Conservation (phyloP, 2,113 vertebrate genomes). For the Phainopepla nitens region DNA sequence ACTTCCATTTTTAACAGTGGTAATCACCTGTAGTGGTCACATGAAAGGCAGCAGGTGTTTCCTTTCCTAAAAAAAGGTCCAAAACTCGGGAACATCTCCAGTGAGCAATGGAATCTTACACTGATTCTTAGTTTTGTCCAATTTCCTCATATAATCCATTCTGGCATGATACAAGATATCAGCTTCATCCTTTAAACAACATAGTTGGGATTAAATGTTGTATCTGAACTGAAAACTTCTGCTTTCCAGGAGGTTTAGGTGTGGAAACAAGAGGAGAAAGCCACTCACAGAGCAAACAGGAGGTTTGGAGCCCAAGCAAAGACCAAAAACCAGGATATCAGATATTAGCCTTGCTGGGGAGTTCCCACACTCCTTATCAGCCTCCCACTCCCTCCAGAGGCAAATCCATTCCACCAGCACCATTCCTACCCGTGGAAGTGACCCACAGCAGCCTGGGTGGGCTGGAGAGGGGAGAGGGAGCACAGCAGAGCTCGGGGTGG, state of each 20-base stretch:
- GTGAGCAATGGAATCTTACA: neutral
- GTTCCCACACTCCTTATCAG: neutral
- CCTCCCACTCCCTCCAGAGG: neutral
- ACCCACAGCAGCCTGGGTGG: neutral
- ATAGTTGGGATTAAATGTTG: neutral
- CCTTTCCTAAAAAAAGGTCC: neutral
- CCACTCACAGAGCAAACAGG: neutral
- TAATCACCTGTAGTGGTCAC: neutral
- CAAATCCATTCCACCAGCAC: neutral
- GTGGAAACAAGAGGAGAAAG: neutral
- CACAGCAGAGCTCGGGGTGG: neutral
- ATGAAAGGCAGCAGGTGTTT: neutral
- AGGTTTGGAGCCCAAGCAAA: neutral
- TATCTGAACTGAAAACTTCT: neutral
- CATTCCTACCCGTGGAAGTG: neutral
- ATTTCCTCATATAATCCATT: neutral
- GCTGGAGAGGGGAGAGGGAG: neutral
- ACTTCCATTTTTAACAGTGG: neutral
- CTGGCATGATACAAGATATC: accelerated
- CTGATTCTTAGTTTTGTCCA: neutral
- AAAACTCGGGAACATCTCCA: neutral
- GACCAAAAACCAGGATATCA: neutral
- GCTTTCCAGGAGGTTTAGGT: neutral
- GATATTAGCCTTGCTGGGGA: neutral
- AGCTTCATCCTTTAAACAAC: neutral